phyloP scores from a whole-genome alignment of 2,113 vertebrate species.

The Nettapus auritus region DNA sequence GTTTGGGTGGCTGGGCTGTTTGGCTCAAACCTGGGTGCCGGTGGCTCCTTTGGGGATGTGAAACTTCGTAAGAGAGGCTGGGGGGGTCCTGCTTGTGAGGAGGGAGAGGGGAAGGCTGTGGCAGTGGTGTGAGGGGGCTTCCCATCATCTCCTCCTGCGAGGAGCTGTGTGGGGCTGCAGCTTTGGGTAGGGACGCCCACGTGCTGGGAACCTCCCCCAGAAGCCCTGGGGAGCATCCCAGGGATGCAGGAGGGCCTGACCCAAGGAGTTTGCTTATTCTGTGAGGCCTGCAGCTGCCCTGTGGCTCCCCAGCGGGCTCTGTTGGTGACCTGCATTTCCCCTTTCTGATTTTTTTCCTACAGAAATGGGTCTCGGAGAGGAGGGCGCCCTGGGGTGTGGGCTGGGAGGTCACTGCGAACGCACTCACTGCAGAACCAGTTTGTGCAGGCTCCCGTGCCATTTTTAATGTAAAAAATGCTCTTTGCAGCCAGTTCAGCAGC shows the following conservation, averaged over 20 bases:
- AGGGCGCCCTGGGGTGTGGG: fast-evolving
- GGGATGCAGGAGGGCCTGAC: background rate
- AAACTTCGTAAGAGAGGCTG: background rate
- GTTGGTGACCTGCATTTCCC: background rate
- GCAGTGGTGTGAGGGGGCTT: background rate
- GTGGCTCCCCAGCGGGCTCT: background rate
- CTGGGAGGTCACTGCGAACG: background rate
- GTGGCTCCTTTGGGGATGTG: background rate
- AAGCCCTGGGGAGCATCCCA: background rate
- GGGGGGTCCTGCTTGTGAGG: background rate
- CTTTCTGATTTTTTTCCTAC: background rate
- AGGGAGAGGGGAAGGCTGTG: background rate
- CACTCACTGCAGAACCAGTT: background rate
- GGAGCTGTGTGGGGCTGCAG: background rate
- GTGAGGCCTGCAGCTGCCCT: background rate
- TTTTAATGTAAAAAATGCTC: background rate
- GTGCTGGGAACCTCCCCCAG: background rate
- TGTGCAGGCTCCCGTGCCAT: background rate
- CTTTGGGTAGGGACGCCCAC: background rate
- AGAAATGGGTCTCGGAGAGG: background rate
- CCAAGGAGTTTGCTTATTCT: background rate
- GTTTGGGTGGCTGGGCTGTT: background rate
- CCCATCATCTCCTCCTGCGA: background rate
- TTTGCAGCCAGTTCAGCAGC: background rate
- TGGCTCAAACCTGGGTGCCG: background rate